These are phyloP conservation scores for Gobiocypris rarus DNA, from an alignment of 2,113 vertebrate species.

Conservation along the genomic window DNA sequence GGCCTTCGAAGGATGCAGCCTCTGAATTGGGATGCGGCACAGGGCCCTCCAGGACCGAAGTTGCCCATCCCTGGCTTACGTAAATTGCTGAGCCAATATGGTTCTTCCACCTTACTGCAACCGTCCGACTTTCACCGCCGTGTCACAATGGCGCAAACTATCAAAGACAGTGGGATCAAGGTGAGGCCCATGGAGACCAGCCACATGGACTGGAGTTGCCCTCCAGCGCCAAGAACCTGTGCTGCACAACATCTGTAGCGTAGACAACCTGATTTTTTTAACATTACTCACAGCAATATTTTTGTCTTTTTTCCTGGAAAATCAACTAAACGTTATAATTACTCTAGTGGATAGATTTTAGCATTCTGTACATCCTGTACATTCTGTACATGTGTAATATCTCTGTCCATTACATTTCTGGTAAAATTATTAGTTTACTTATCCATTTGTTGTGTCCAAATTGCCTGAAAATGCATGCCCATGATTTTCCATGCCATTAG, in stretches of 20 bases:
- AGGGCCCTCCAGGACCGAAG: too few species aligned
- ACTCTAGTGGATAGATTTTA: not conserved
- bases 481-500: slow-evolving; percentile 17
- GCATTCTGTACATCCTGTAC: not conserved
- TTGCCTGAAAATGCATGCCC: not conserved
- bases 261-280: not conserved
- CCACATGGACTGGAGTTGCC: too few species aligned
- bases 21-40: too few species aligned
- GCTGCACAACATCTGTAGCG: not conserved
- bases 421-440: not conserved
- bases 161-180: too few species aligned
- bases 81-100: too few species aligned
- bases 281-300: not conserved
- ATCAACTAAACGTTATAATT: not conserved
- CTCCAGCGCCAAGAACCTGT: not conserved
- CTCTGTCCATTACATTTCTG: not conserved
- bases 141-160: too few species aligned
- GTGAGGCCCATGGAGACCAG: too few species aligned
- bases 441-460: not conserved
- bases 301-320: not conserved
- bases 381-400: not conserved
- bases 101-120: too few species aligned
- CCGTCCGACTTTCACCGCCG: too few species aligned
- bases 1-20: too few species aligned
- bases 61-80: too few species aligned